These are phyloP conservation scores for Xestia xanthographa DNA, from an alignment of 2,888 invertebrate species.

Conservation along the genomic window DNA sequence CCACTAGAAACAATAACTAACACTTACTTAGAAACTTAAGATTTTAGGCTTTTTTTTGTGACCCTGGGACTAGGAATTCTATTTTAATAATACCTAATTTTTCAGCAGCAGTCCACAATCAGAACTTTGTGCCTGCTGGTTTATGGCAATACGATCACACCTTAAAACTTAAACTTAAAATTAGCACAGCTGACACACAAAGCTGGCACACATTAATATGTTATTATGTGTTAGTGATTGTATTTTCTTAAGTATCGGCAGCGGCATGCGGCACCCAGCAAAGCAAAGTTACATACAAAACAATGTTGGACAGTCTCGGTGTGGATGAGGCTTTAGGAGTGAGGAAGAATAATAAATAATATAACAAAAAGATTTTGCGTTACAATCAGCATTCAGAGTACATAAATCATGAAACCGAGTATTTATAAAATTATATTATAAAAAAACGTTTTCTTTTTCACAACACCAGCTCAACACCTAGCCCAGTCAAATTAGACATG, in stretches of 20 bases:
- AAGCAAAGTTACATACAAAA: neutral
- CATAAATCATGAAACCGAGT: too few species aligned
- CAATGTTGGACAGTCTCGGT: neutral
- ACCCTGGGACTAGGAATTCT: too few species aligned
- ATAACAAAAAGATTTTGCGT: neutral
- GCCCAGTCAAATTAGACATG: too few species aligned
- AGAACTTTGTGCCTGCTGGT: neutral
- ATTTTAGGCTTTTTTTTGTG: too few species aligned
- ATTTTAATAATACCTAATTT: too few species aligned
- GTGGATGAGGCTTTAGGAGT: neutral
- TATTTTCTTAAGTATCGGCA: neutral
- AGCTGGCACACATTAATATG: too few species aligned
- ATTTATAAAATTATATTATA: neutral
- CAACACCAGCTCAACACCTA: conserved; percentile 13
- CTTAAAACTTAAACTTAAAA: neutral
- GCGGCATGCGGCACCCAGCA: neutral
- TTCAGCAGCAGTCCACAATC: neutral
- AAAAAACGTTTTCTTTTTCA: neutral
- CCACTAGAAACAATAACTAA: too few species aligned
- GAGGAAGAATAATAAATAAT: neutral
- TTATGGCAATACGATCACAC: neutral
- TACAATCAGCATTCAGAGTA: neutral
- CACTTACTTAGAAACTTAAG: too few species aligned
- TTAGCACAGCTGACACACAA: too few species aligned
- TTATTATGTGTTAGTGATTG: neutral